phyloP scores from a whole-genome alignment of 2,888 invertebrate genomes.

The Lepidochrysops patricia region DNA sequence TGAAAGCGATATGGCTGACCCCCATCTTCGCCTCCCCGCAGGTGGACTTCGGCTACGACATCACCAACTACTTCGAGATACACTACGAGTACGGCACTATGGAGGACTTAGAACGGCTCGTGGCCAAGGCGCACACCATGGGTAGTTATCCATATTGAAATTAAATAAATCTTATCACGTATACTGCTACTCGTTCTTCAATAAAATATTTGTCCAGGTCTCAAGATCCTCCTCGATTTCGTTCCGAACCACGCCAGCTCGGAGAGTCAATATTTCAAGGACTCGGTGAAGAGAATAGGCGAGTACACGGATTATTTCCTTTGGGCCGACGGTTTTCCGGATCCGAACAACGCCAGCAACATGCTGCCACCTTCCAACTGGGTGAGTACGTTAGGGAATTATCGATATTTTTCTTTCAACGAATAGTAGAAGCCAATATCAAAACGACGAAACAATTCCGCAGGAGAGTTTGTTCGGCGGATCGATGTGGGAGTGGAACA shows the following conservation, averaged over 20 bases:
- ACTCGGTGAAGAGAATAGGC: conserved; percentile 75
- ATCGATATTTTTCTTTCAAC: too few relatives aligned
- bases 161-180: too few relatives aligned
- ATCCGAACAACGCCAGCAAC: conserved; percentile 39
- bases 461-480: conserved; percentile 75
- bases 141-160: too few relatives aligned
- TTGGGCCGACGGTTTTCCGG: conserved; percentile 77
- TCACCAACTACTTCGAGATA: conserved; percentile 83
- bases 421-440: not conserved
- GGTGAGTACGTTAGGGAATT: conserved; percentile 42
- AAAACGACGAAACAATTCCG: conserved; percentile 6
- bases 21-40: conserved; percentile 89
- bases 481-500: conserved; percentile 80
- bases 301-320: conserved; percentile 83
- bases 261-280: conserved; percentile 86
- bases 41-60: conserved; percentile 92
- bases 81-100: conserved; percentile 83
- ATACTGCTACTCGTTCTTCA: too few relatives aligned
- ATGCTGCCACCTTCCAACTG: conserved; percentile 68
- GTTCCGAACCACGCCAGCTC: conserved; percentile 82
- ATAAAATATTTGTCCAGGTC: conserved; percentile 28
- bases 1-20: conserved; percentile 87
- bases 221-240: conserved; percentile 77
- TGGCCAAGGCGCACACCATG: conserved; percentile 70
- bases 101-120: conserved; percentile 78